Conservation (phyloP, 2,888 invertebrate species). For the Chelonus formosanus region DNA sequence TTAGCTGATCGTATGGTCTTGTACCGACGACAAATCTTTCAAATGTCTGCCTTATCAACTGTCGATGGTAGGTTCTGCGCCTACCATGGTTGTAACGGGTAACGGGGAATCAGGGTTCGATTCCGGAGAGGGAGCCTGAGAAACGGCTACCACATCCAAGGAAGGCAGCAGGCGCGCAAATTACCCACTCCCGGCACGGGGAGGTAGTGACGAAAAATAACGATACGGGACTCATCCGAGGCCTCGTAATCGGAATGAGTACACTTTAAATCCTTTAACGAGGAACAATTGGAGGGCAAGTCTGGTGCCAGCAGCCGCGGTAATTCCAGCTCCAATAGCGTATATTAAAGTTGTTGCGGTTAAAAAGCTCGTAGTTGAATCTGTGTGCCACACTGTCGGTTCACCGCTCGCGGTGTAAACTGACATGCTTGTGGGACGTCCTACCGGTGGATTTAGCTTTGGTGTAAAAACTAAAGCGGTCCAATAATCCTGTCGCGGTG, state of each 20-base stretch:
- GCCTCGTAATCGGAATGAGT: slow-evolving; percentile 56
- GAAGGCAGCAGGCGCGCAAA: slow-evolving; percentile 78
- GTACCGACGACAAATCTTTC: slow-evolving; percentile 70
- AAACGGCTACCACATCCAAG: slow-evolving; percentile 77
- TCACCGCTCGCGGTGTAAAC: no score
- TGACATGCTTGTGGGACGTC: no score
- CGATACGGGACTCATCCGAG: slow-evolving; percentile 68
- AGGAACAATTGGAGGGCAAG: no score
- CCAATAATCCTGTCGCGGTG: no score
- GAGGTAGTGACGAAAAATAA: slow-evolving; percentile 76
- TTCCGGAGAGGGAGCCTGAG: slow-evolving; percentile 78
- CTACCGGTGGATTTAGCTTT: no score
- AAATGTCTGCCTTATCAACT: slow-evolving; percentile 76
- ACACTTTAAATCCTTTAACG: slow-evolving; percentile 70
- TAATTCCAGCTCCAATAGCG: slow-evolving; percentile 73
- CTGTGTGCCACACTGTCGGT: no score
- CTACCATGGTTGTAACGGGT: slow-evolving; percentile 75
- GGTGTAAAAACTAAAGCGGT: no score
- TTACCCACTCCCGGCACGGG: slow-evolving; percentile 71
- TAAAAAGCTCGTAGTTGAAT: no score
- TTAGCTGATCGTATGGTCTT: slow-evolving; percentile 50
- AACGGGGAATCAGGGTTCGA: slow-evolving; percentile 80
- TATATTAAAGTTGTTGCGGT: slow-evolving; percentile 77
- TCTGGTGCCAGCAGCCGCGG: slow-evolving; percentile 73
- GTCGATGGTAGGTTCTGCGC: slow-evolving; percentile 73